Base-by-base conservation (phyloP, 2,113 vertebrate species). In the Oryzias celebensis region DNA sequence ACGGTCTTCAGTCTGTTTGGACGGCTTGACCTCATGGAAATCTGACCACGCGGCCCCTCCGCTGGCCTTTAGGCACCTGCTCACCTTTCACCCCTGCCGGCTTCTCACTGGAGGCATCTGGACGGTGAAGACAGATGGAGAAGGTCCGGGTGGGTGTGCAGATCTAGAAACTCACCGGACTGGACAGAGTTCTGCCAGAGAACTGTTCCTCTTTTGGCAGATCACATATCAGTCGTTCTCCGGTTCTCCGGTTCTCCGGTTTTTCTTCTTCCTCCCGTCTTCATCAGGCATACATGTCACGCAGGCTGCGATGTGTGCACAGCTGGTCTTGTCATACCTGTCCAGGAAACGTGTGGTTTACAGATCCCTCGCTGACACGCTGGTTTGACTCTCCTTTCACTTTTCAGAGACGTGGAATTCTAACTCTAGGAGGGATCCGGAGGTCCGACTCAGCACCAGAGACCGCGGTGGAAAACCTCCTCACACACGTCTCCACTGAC, bases 301-400 rank as follows among this genome's bases (percentile, higher is more conserved):
- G 59, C 70, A 52, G 65, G 41, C 47, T 47, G 0, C 82, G 75
- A 86, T 91, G 88, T 91, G 66, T 90, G 85, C 90, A 89, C 91
- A 90, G 91, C 90, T 91, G 91, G 81, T 65, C 85, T 55, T 52
- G 77, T 88, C 88, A 83, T 68, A 82, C 81, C 77, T 14, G 65
- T 80, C 72, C 84, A 83, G 78, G 88, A 90, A 91, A 83, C 72
- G 72, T 85, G 84, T 80, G 85, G 78, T 88, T 87, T 88, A 89
- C 78, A 49, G 73, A 88, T 84, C 85, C 85, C 84, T 74, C 74
- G 82, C 86, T 81, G 85, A 87, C 81, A 70, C 44, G 52, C 71
- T 58, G 82, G 71, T 75, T 81, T 70, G 67, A 79, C 75, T 82
- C 36, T 62, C 58, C 68, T 85, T 87, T 85, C 64, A 18, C 78